Evolutionary conservation across 2,113 vertebrate genomes (phyloP).

Genomic region (Euleptes europaea): DNA sequence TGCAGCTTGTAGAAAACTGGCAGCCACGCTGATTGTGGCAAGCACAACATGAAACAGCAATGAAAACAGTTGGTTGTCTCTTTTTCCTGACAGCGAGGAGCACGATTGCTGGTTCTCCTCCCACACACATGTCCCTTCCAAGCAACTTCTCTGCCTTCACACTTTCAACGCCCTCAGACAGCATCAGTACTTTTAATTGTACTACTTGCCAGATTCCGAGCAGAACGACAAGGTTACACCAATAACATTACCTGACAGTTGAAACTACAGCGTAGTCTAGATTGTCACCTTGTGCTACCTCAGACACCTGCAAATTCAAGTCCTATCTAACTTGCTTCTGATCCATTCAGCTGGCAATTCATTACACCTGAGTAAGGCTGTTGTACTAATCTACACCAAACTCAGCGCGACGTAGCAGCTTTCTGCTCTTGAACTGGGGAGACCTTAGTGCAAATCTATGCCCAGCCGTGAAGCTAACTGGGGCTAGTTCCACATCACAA

Average conservation of each 20-base stretch:
- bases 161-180: slow-evolving; percentile 17
- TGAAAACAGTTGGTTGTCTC: slow-evolving; percentile 37
- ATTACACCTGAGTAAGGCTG: not conserved
- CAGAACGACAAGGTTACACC: not conserved
- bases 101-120: slow-evolving; percentile 36
- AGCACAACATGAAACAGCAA: slow-evolving; percentile 4
- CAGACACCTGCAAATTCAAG: not conserved
- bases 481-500: too few relatives aligned
- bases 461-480: too few relatives aligned
- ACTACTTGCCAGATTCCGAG: not conserved
- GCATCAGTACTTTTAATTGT: slow-evolving; percentile 16
- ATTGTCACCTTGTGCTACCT: not conserved
- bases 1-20: slow-evolving; percentile 15
- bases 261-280: not conserved
- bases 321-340: not conserved
- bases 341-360: not conserved
- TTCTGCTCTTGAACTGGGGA: too few relatives aligned
- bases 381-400: not conserved
- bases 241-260: not conserved
- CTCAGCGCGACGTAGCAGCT: not conserved
- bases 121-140: slow-evolving; percentile 24
- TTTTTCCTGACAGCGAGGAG: not conserved
- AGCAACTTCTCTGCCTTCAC: slow-evolving; percentile 39
- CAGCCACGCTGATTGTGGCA: not conserved
- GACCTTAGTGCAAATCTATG: too few relatives aligned